Evolutionary conservation across 2,797 vertebrate genomes (phyloP), one percentile per base, ranked within the genome.

Genomic region (Myotis planiceps): DNA sequence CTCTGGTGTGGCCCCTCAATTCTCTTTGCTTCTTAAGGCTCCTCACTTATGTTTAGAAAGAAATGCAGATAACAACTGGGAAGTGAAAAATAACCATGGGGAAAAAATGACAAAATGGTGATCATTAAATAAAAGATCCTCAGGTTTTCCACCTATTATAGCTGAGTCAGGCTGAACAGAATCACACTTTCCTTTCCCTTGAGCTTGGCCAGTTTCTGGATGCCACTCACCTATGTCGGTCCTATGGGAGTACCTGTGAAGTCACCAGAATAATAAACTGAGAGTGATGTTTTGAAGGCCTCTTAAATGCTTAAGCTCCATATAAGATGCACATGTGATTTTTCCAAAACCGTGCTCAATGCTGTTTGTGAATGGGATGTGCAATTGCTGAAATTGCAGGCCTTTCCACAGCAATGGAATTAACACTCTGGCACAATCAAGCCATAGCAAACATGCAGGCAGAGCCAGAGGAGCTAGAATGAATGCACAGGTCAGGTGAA

Each of bases 31-130:
- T 86, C 69, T 92, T 72, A 45, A 90, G 82, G 81, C 55, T 91
- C 47, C 39, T 90, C 42, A 72, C 5, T 84, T 53, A 82, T 79
- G 25, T 72, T 94, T 96, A 74, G 39, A 92, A 90, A 85, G 42
- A 90, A 84, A 71, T 78, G 18, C 55, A 92, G 76, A 93, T 92
- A 94, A 97, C 58, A 96, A 95, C 71, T 32, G 80, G 66, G 51
- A 37, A 78, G 92, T 2, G 37, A 93, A 96, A 94, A 96, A 84
- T 92, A 83, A 96, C 92, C 66, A 90, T 72, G 60, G 79, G 80
- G 79, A 92, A 66, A 82, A 88, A 66, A 84, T 76, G 74, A 51
- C 19, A n/a, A 94, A 82, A 92, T 58, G 63, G 58, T 80, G 71
- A 66, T 39, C 7, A 16, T 45, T 58, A 21, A 72, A 80, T 90